phyloP scores from a whole-genome alignment of 2,797 vertebrate species.

The Cyclura pinguis region DNA sequence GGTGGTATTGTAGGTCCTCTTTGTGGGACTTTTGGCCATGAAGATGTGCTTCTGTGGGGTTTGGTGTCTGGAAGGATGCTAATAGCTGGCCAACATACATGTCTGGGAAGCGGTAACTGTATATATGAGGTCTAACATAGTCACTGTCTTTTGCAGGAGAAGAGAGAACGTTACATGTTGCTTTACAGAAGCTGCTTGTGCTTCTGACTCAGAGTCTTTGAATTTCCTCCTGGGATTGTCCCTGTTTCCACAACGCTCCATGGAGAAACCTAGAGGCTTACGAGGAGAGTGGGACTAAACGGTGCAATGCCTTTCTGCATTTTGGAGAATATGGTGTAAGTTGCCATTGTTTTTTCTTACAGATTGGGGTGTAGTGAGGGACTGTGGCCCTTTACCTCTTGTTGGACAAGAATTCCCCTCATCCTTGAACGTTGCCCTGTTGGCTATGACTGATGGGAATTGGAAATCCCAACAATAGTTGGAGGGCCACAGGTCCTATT shows the following conservation, averaged over 20 bases:
- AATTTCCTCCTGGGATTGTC: constrained; percentile 14
- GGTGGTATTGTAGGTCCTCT: neutral
- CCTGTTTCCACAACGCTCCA: constrained; percentile 66
- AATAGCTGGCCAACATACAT: neutral
- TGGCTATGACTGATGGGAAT: neutral
- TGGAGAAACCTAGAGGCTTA: constrained; percentile 52
- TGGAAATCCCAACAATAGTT: neutral
- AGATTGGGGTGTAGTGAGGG: neutral
- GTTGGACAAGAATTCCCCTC: neutral
- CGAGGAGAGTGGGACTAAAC: constrained; percentile 45
- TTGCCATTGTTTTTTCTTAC: constrained; percentile 33
- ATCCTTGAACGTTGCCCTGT: neutral
- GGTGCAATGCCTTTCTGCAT: constrained; percentile 60
- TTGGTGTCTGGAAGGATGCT: neutral
- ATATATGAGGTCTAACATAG: neutral
- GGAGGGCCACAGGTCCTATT: neutral
- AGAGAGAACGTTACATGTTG: neutral
- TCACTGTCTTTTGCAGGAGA: neutral
- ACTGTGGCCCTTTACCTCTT: too few species aligned
- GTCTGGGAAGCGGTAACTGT: too few species aligned
- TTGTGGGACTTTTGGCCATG: neutral
- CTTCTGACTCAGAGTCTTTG: constrained; percentile 10
- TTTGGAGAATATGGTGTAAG: constrained; percentile 55
- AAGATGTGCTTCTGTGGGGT: too few species aligned
- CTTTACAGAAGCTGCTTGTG: neutral